Percentiles rank a stretch among this genome's conserved stretches.
Conservation (phyloP, 2,797 vertebrate species). For the Onychomys torridus region DNA sequence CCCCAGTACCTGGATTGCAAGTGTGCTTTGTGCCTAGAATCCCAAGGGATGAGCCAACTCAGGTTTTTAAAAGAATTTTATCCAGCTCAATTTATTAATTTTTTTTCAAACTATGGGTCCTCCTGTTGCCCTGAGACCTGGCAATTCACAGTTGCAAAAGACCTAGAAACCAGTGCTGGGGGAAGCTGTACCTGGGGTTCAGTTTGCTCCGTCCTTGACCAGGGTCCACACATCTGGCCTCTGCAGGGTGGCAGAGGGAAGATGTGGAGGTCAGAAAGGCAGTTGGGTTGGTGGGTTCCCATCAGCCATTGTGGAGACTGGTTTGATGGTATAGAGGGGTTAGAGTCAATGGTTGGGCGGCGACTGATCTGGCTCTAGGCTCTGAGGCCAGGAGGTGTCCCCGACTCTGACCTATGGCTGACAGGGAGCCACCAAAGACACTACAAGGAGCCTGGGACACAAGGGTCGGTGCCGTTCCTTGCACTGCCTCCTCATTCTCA, state of each 20-base stretch:
- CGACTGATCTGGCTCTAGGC: not conserved
- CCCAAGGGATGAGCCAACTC: not conserved
- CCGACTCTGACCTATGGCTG: constrained; percentile 50
- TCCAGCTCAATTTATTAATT: not conserved
- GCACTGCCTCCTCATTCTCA: not conserved
- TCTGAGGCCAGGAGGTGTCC: constrained; percentile 1
- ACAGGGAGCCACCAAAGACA: not conserved
- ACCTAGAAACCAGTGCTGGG: not conserved
- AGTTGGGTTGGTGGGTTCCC: not conserved
- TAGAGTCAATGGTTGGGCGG: not conserved
- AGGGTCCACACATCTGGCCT: not conserved
- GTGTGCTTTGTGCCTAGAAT: not conserved
- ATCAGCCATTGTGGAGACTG: not conserved
- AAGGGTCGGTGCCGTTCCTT: not conserved
- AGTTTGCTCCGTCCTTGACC: not conserved
- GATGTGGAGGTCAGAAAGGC: not conserved
- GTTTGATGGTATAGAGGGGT: not conserved
- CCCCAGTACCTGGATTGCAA: not conserved
- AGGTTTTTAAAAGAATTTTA: not conserved
- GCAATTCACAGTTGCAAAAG: not conserved
- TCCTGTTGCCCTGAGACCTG: not conserved
- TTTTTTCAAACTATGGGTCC: not conserved
- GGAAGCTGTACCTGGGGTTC: not conserved
- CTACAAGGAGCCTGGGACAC: not conserved
- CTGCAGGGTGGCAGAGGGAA: not conserved